These are phyloP conservation scores for Antheraea pernyi DNA, from an alignment of 1,140 invertebrate genomes.

Conservation along the genomic window DNA sequence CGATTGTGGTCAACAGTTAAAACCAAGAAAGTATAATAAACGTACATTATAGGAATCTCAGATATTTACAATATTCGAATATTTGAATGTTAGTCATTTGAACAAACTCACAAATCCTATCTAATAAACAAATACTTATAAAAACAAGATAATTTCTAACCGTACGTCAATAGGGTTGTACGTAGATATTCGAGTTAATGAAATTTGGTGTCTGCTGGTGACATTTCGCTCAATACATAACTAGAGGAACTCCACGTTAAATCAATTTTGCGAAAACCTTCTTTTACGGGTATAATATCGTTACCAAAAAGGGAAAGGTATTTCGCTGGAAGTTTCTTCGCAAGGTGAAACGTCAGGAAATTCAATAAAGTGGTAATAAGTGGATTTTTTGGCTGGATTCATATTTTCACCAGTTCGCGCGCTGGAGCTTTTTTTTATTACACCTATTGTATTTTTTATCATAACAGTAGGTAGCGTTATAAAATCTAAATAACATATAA, in stretches of 20 bases:
- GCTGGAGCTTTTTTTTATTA: conserved; percentile 42
- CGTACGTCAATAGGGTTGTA: too few species aligned
- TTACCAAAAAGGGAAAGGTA: conserved; percentile 36
- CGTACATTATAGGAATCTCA: too few species aligned
- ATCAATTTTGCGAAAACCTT: conserved; percentile 23
- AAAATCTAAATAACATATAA: too few species aligned
- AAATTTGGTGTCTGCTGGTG: background rate
- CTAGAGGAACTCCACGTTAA: conserved; percentile 6
- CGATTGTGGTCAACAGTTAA: too few species aligned
- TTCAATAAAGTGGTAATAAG: conserved; percentile 65
- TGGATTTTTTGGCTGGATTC: conserved; percentile 44
- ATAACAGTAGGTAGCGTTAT: too few species aligned
- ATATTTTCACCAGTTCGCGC: conserved; percentile 47
- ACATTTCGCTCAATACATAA: background rate
- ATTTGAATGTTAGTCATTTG: too few species aligned
- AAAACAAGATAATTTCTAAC: too few species aligned
- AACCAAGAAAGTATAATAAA: too few species aligned
- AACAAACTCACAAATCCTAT: too few species aligned
- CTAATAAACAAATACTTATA: too few species aligned
- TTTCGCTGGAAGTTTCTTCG: conserved; percentile 32
- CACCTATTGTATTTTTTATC: background rate
- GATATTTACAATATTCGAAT: too few species aligned
- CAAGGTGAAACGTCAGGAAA: conserved; percentile 48
- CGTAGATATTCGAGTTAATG: background rate
- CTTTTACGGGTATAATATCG: conserved; percentile 33